Evolutionary conservation across 2,113 vertebrate species (phyloP), one percentile per base, ranked within the genome.

Genomic region (Tragelaphus imberbis): DNA sequence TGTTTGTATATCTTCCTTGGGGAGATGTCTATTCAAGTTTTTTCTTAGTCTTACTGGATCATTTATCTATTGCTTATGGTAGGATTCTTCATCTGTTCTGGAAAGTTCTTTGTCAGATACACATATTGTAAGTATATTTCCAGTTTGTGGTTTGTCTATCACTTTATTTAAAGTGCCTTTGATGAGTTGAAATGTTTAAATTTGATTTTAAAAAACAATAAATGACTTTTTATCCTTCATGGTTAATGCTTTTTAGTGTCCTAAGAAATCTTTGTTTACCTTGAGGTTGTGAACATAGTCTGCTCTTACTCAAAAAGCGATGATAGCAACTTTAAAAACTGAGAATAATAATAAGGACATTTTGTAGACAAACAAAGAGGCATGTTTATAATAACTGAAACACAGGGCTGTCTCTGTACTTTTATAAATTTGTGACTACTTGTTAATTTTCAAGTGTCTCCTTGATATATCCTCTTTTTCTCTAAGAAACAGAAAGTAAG

Each of bases 401-500:
- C 65, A 87, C 7, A 53, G 13, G 36, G 30, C 58, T 81, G 2
- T 79, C 51, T 33, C 84, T 40, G 33, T 56, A 87, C 14, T 96
- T 96, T 56, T 27, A n/a, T 53, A 79, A 47, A 65, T 81, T 14
- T 59, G 28, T 63, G 53, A 53, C 80, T 84, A 30, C 21, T 61
- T 94, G 6, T 87, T 89, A 65, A 93, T 81, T 97, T 94, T 56
- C n/a, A 30, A 53, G 40, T 81, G 51, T 58, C 49, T 90, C 84
- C 81, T 90, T 93, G 17, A 58, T 59, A 40, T 88, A 65, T 47
- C 58, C 55, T 86, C 25, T 19, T 63, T 91, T 63, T 79, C 53
- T 56, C 75, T 96, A 56, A 95, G 84, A 94, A 94, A 49, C 30
- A 79, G n/a, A 91, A 75, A 65, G 30, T 79, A 79, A 98, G 84